These are phyloP conservation scores for Lepus oiostolus DNA, from an alignment of 2,797 vertebrate genomes.

Conservation along the genomic window DNA sequence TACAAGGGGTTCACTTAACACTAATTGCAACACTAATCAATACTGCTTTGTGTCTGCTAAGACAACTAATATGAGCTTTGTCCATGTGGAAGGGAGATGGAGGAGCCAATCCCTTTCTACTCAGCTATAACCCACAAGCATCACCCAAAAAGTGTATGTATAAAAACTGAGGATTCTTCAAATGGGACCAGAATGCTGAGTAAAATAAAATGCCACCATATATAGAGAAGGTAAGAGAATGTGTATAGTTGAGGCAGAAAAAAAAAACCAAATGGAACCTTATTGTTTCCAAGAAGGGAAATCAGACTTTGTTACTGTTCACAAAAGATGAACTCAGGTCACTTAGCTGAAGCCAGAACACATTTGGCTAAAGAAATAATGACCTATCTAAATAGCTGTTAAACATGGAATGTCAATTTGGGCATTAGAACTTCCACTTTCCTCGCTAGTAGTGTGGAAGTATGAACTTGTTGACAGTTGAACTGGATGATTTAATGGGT, in stretches of 20 bases:
- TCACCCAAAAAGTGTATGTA: background rate
- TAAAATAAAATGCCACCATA: background rate
- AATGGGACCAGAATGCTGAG: background rate
- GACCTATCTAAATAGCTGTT: background rate
- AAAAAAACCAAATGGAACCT: background rate
- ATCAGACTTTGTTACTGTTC: background rate
- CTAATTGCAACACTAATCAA: slow-evolving; percentile 2
- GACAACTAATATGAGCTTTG: slow-evolving; percentile 1
- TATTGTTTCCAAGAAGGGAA: slow-evolving; percentile 25
- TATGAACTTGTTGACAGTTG: background rate
- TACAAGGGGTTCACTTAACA: slow-evolving; percentile 34
- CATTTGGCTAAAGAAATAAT: background rate
- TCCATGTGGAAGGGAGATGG: background rate
- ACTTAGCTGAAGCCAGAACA: background rate
- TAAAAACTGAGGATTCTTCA: background rate
- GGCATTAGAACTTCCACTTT: background rate
- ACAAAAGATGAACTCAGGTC: background rate
- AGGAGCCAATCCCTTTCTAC: background rate
- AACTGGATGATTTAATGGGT: background rate
- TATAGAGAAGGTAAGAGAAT: background rate
- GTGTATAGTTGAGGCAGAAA: background rate
- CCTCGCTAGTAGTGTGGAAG: background rate
- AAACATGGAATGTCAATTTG: background rate
- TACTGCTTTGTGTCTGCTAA: background rate
- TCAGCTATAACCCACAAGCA: background rate